Evolutionary conservation across 2,888 invertebrate species (phyloP).

Genomic region (Drosophila falleni): DNA sequence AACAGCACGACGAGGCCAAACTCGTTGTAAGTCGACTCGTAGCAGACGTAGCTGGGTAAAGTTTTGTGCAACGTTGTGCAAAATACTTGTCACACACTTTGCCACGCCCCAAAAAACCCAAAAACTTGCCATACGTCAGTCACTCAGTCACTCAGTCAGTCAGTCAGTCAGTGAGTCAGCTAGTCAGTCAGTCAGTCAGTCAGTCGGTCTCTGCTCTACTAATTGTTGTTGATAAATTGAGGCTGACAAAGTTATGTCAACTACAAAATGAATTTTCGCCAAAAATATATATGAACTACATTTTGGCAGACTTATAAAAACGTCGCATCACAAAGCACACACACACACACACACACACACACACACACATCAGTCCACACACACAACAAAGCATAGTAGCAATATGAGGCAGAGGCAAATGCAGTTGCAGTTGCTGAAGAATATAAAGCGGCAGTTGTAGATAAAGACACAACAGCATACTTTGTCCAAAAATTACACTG

Average conservation of each 20-base stretch:
- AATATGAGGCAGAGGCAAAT: slow-evolving; percentile 39
- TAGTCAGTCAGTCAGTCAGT: slow-evolving; percentile 14
- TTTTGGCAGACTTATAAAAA: slow-evolving; percentile 79
- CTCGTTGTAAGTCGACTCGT: slow-evolving; percentile 31
- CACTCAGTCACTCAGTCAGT: slow-evolving; percentile 1
- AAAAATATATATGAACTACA: slow-evolving; percentile 75
- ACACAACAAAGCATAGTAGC: slow-evolving; percentile 58
- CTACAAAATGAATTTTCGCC: slow-evolving; percentile 79
- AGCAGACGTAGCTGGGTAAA: slow-evolving; percentile 56
- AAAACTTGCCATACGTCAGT: slow-evolving; percentile 12
- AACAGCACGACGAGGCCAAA: slow-evolving; percentile 21
- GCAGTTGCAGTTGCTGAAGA: slow-evolving; percentile 46
- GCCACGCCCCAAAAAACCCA: slow-evolving; percentile 55
- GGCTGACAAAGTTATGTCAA: slow-evolving; percentile 80
- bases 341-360: slow-evolving; percentile 9
- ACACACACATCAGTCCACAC: slow-evolving; percentile 7
- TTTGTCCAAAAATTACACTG: slow-evolving; percentile 42
- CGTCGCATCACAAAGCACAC: slow-evolving; percentile 53
- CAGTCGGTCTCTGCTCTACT: slow-evolving; percentile 65
- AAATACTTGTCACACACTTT: slow-evolving; percentile 78
- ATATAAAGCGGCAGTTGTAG: slow-evolving; percentile 65
- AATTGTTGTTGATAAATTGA: slow-evolving; percentile 81
- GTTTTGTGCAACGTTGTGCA: slow-evolving; percentile 69
- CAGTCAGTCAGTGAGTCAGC: too few relatives aligned
- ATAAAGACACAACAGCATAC: slow-evolving; percentile 63